A percentile compares a stretch with the other conserved stretches of the same genome.
These are phyloP conservation scores for Rhea americana DNA, from an alignment of 2,113 vertebrate genomes.

Conservation along the genomic window DNA sequence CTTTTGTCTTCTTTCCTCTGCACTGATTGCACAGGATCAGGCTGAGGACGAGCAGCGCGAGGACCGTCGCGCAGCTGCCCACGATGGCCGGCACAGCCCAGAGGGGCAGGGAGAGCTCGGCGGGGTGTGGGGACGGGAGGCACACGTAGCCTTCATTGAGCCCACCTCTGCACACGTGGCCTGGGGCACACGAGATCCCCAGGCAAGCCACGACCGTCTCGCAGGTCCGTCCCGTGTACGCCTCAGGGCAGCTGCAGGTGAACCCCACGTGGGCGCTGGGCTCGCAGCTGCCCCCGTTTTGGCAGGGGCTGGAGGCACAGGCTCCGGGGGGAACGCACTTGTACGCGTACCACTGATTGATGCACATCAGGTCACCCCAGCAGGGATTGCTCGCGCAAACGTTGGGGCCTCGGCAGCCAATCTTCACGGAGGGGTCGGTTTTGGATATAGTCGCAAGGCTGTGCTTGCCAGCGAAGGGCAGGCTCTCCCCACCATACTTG, in stretches of 20 bases:
- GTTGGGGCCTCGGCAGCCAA: conserved; percentile 91
- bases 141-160: conserved; percentile 81
- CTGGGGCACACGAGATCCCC: conserved; percentile 83
- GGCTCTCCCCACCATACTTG: conserved; percentile 86
- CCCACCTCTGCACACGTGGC: conserved; percentile 80
- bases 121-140: conserved; percentile 61
- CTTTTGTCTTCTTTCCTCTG: conserved; percentile 81
- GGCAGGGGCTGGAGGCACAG: conserved; percentile 90
- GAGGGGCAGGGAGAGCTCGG: conserved; percentile 86
- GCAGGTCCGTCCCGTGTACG: conserved; percentile 84
- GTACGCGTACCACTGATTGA: conserved; percentile 94
- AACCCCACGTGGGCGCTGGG: conserved; percentile 78
- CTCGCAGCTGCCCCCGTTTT: conserved; percentile 91
- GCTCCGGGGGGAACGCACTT: conserved; percentile 90
- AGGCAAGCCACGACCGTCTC: conserved; percentile 89
- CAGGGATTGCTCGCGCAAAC: conserved; percentile 92
- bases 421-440: conserved; percentile 86
- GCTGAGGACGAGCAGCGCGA: conserved; percentile 91
- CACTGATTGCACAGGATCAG: conserved; percentile 96
- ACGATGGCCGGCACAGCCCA: conserved; percentile 97
- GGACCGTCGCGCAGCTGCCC: conserved; percentile 89
- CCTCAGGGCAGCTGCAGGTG: conserved; percentile 89
- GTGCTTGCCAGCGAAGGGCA: conserved; percentile 91
- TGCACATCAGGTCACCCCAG: conserved; percentile 90
- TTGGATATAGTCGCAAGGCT: conserved; percentile 82